phyloP scores from a whole-genome alignment of 1,140 invertebrate genomes.

The Riptortus pedestris region DNA sequence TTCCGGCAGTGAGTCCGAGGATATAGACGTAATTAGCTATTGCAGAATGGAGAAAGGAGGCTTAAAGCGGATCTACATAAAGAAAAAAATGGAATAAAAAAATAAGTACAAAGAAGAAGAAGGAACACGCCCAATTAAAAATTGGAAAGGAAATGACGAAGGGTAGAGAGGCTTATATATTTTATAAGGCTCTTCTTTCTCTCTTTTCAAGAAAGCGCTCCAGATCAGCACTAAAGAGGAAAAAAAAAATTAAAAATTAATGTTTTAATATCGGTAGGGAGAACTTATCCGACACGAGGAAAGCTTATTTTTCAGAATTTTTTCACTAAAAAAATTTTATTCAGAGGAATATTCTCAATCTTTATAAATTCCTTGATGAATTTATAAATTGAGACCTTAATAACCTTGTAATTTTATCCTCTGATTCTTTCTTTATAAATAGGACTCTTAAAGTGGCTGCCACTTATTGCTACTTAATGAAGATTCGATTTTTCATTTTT shows the following conservation, averaged over 20 bases:
- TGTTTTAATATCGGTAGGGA: constrained; percentile 1
- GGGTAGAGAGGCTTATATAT: not conserved
- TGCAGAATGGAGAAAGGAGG: not conserved
- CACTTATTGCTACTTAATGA: too few relatives aligned
- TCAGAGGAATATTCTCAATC: too few relatives aligned
- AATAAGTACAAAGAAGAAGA: not conserved
- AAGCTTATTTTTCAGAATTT: too few relatives aligned
- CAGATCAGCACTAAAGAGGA: not conserved
- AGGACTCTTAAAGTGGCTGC: too few relatives aligned
- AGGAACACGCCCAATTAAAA: constrained; percentile 10
- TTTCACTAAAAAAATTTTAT: too few relatives aligned
- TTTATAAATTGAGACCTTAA: too few relatives aligned
- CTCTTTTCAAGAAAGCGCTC: not conserved
- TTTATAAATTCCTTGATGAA: too few relatives aligned
- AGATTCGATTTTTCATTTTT: too few relatives aligned
- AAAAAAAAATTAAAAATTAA: constrained; percentile 17
- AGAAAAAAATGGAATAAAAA: not conserved
- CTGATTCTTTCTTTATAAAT: too few relatives aligned
- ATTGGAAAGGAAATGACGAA: constrained; percentile 3
- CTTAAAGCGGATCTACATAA: not conserved
- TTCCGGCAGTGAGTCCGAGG: not conserved
- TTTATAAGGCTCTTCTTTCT: constrained; percentile 1
- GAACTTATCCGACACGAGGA: too few relatives aligned
- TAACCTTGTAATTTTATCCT: too few relatives aligned
- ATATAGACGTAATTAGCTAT: not conserved